phyloP scores from a whole-genome alignment of 2,888 invertebrate species.

The Iselma pallidipennis region DNA sequence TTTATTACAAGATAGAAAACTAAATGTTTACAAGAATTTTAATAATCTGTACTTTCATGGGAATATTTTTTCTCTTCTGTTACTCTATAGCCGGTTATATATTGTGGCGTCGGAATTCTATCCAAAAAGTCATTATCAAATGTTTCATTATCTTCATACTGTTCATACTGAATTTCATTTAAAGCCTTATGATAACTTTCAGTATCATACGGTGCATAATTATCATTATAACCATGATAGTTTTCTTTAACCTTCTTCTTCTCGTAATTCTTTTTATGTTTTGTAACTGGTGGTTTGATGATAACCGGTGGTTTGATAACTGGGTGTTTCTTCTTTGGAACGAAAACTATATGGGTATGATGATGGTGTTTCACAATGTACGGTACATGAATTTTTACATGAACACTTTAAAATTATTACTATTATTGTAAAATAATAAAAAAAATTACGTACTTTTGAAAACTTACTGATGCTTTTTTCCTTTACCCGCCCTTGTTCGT shows the following conservation, averaged over 20 bases:
- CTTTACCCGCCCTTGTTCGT: background rate
- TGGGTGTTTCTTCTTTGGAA: slow-evolving; percentile 13
- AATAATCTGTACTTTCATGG: background rate
- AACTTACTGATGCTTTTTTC: background rate
- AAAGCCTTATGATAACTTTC: background rate
- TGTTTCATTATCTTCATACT: background rate
- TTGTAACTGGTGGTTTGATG: background rate
- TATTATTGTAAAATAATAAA: background rate
- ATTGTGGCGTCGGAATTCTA: background rate
- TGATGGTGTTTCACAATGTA: slow-evolving; percentile 32
- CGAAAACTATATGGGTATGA: slow-evolving; percentile 26
- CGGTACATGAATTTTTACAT: slow-evolving; percentile 40
- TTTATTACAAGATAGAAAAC: too few species aligned
- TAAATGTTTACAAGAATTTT: background rate
- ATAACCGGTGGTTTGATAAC: too few species aligned
- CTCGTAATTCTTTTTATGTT: background rate
- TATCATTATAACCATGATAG: background rate
- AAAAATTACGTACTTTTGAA: background rate
- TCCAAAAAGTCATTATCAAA: background rate
- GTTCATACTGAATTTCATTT: background rate
- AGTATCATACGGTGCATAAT: background rate
- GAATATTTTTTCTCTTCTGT: background rate
- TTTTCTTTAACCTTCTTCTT: background rate
- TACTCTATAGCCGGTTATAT: background rate
- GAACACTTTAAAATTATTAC: slow-evolving; percentile 34